A percentile compares a stretch with the other conserved stretches of the same genome.
phyloP scores from a whole-genome alignment of 2,888 invertebrate species.

The Dasysyrphus tricinctus region DNA sequence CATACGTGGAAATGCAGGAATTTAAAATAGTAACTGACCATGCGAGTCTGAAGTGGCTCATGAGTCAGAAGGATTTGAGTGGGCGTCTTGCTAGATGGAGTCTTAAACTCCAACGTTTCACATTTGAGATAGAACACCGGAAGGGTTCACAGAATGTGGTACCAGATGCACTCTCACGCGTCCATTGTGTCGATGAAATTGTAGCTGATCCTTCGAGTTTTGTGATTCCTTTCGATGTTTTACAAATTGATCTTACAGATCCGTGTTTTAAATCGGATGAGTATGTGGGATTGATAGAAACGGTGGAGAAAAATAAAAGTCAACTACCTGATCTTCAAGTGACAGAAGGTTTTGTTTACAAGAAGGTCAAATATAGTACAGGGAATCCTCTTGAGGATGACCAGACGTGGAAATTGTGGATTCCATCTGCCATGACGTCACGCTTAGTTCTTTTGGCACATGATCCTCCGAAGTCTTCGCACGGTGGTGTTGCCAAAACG shows the following conservation, averaged over 20 bases:
- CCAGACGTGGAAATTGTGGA: not conserved
- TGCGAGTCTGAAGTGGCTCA: too few species aligned
- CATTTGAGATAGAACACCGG: not conserved
- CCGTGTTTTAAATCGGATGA: not conserved
- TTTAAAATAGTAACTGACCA: too few species aligned
- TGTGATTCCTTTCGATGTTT: not conserved
- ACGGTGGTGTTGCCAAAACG: slow-evolving; percentile 9
- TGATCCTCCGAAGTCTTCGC: slow-evolving; percentile 1
- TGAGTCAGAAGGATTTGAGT: too few species aligned
- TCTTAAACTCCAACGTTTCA: not conserved
- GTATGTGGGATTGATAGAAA: not conserved
- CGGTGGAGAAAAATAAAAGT: not conserved
- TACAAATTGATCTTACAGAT: not conserved
- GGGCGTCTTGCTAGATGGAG: too few species aligned
- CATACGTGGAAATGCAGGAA: too few species aligned
- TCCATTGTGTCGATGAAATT: not conserved
- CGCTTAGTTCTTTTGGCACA: not conserved
- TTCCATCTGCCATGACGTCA: not conserved
- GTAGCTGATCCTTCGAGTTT: not conserved
- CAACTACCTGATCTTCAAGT: not conserved
- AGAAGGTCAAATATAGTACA: not conserved
- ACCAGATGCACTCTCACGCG: not conserved
- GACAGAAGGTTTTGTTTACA: not conserved
- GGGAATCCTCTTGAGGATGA: not conserved
- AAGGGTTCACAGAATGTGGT: not conserved